Evolutionary conservation across 1,140 invertebrate species (phyloP), one percentile per base, ranked within the genome.

Genomic region (Sycophila sp.): DNA sequence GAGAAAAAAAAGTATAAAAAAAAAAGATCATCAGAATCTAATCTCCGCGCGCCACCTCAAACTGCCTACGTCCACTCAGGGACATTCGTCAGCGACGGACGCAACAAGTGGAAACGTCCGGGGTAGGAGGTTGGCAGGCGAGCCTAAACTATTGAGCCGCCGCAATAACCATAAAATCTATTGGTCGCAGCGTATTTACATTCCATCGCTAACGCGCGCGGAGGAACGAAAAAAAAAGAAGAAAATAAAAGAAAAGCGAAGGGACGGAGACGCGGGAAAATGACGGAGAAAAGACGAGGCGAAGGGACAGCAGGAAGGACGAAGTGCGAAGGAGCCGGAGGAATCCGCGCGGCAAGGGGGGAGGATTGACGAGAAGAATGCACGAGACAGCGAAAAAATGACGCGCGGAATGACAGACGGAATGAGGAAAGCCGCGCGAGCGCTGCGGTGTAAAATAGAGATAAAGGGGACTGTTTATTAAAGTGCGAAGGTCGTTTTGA

Each of bases 91-190:
- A 45, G 11, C 2, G 17, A 2, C 6, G n/a, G 26, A 17, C 4
- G 13, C 42, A 34, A 51, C 32, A 64, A 24, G 22, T 26, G 32
- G 60, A 51, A 49, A 45, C n/a, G n/a, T 38, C 4, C 13, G 22
- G 30, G 42, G 55, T 8, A 30, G 22, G 32, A 26, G 3, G 32
- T 10, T 11, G 58, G 32, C n/a, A n/a, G n/a, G n/a, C n/a, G n/a
- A n/a, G n/a, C n/a, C n/a, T n/a, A n/a, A n/a, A n/a, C n/a, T 40
- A 2, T 11, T 10, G 55, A 65, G 32, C 36, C 42, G 13, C 51
- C 26, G 71, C 69, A 77, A 78, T 78, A 78, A 76, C 67, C 74
- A 77, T 77, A 78, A 79, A 79, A 77, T 68, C 72, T 75, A 79
- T 78, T 76, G 75, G 74, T 73, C 77, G 56, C 73, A 72, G 72